phyloP scores from a whole-genome alignment of 2,888 invertebrate genomes.

The Latrodectus hesperus region DNA sequence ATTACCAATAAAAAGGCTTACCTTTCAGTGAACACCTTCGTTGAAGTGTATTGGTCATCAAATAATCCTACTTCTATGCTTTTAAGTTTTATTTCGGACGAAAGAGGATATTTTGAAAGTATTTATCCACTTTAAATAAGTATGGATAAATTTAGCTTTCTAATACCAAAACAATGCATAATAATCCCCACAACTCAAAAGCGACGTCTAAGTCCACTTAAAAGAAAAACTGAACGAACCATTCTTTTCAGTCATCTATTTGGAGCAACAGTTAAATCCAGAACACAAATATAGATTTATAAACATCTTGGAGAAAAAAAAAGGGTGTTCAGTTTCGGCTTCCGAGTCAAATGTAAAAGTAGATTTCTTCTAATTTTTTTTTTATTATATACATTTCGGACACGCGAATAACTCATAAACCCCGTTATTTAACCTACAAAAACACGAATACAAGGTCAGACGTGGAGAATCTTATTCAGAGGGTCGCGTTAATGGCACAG shows the following conservation, averaged over 20 bases:
- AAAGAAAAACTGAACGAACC: constrained; percentile 25
- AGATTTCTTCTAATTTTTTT: not conserved
- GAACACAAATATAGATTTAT: constrained; percentile 17
- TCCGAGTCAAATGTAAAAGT: constrained; percentile 6
- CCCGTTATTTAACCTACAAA: constrained; percentile 47
- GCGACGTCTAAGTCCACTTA: constrained; percentile 23
- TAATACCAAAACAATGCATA: constrained; percentile 34
- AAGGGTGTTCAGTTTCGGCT: constrained; percentile 16
- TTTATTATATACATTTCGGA: constrained; percentile 4
- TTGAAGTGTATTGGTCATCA: too few species aligned
- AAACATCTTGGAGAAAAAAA: not conserved
- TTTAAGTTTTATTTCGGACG: too few species aligned
- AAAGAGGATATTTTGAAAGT: too few species aligned
- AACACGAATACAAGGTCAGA: constrained; percentile 26
- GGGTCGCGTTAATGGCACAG: constrained; percentile 14
- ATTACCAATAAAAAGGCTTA: too few species aligned
- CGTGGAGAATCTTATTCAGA: constrained; percentile 31
- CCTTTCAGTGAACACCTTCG: too few species aligned
- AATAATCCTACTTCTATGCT: too few species aligned
- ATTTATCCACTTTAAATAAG: too few species aligned
- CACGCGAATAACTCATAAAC: constrained; percentile 46
- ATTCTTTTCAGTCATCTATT: constrained; percentile 45
- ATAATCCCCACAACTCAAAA: constrained; percentile 13
- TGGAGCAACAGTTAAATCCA: constrained; percentile 32
- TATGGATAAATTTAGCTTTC: not conserved